Percentiles rank a stretch among this genome's conserved stretches.
Evolutionary conservation across 2,888 invertebrate species (phyloP).

Genomic region (Scrobipalpa atriplicella): DNA sequence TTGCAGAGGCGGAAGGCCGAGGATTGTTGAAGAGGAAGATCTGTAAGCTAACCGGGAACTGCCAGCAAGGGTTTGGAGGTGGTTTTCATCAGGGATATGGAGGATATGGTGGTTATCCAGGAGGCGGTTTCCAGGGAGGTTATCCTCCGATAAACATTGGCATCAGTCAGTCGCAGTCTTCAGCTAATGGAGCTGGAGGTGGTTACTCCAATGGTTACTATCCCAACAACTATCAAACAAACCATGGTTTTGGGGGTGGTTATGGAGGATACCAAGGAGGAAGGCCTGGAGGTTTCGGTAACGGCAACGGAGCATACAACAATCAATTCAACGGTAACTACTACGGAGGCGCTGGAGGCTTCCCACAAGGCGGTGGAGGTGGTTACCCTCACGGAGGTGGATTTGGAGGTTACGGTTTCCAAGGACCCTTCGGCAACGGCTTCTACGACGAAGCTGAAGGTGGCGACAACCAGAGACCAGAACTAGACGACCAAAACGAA

Average conservation of each 20-base stretch:
- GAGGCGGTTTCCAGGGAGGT: constrained; percentile 34
- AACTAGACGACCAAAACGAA: constrained; percentile 42
- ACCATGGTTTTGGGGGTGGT: constrained; percentile 38
- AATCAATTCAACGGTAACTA: constrained; percentile 74
- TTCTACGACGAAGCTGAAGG: constrained; percentile 50
- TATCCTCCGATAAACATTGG: constrained; percentile 70
- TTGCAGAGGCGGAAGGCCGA: constrained; percentile 50
- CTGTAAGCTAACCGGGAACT: constrained; percentile 42
- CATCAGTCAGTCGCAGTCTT: constrained; percentile 74
- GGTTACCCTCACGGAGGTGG: constrained; percentile 47
- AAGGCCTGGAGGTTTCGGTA: constrained; percentile 52
- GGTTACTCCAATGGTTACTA: constrained; percentile 56
- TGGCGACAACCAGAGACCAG: constrained; percentile 40
- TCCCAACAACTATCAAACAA: constrained; percentile 62
- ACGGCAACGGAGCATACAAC: constrained; percentile 61
- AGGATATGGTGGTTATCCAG: constrained; percentile 35
- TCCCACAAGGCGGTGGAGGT: constrained; percentile 46
- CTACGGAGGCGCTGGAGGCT: constrained; percentile 50
- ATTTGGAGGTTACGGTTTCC: constrained; percentile 41
- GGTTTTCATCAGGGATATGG: constrained; percentile 32
- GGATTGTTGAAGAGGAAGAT: constrained; percentile 55
- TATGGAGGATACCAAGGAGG: constrained; percentile 39
- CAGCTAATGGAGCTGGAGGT: constrained; percentile 63
- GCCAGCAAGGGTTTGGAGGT: constrained; percentile 52
- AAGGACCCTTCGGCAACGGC: constrained; percentile 49